Conservation (phyloP, 1,140 invertebrate genomes). For the Sycophaga agraensis region DNA sequence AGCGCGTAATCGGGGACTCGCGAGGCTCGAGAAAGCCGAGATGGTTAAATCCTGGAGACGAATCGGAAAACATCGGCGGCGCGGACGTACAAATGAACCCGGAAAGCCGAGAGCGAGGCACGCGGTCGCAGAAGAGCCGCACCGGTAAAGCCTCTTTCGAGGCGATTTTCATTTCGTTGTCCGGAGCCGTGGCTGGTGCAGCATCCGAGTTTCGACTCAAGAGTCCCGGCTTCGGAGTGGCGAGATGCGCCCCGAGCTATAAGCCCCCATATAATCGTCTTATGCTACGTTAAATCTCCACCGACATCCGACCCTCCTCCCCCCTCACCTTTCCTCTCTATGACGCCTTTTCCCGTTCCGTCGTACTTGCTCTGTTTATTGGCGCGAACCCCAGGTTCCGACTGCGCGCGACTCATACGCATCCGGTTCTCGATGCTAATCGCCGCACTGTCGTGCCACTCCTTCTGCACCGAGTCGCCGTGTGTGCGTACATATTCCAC, state of each 20-base stretch:
- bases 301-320: background rate
- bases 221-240: too few species aligned
- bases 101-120: slow-evolving; percentile 10
- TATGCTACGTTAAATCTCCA: slow-evolving; percentile 52
- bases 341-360: background rate
- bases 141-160: slow-evolving; percentile 24
- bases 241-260: slow-evolving; percentile 34
- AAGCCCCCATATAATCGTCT: slow-evolving; percentile 53
- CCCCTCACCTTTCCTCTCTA: too few species aligned
- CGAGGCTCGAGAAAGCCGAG: background rate
- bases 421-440: too few species aligned
- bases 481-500: too few species aligned
- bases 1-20: too few species aligned
- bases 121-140: background rate
- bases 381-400: too few species aligned
- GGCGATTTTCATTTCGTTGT: slow-evolving; percentile 26
- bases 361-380: background rate
- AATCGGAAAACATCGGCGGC: slow-evolving; percentile 24
- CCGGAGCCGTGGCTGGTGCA: too few species aligned
- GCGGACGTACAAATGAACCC: slow-evolving; percentile 18
- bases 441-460: too few species aligned
- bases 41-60: background rate
- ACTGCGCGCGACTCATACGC: too few species aligned
- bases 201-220: too few species aligned
- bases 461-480: too few species aligned